Evolutionary conservation across 2,113 vertebrate genomes (phyloP).

Genomic region (Mastomys natalensis): DNA sequence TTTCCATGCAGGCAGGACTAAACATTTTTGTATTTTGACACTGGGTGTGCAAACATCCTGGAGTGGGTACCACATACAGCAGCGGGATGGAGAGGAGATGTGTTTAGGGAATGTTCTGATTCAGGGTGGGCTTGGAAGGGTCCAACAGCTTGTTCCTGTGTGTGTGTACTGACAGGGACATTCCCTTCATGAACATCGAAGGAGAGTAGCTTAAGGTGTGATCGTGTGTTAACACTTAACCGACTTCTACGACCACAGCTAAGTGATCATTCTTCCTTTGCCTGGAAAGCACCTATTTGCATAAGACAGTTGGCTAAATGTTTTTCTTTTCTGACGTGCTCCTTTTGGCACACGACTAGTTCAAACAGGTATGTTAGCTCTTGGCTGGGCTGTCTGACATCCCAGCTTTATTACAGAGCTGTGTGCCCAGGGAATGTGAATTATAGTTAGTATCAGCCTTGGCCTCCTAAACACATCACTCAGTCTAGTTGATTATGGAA

Average conservation of each 20-base stretch:
- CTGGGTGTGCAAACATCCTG: conserved; percentile 4
- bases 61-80: conserved; percentile 45
- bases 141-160: conserved; percentile 71
- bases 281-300: conserved; percentile 86
- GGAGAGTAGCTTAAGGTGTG: conserved; percentile 74
- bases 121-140: conserved; percentile 71
- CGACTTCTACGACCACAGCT: conserved; percentile 69
- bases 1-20: conserved; percentile 75
- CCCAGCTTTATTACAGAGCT: conserved; percentile 85
- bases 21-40: conserved; percentile 77
- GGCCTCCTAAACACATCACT: conserved; percentile 87
- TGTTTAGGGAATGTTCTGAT: conserved; percentile 60
- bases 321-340: conserved; percentile 83
- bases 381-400: conserved; percentile 86
- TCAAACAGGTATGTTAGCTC: conserved; percentile 88
- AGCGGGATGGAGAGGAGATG: conserved; percentile 68
- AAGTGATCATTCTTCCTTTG: conserved; percentile 82
- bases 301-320: conserved; percentile 82
- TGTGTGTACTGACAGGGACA: conserved; percentile 77
- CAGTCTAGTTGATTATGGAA: conserved; percentile 87
- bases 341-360: conserved; percentile 86
- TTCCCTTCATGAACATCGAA: conserved; percentile 71
- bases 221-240: conserved; percentile 79
- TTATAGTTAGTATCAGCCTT: conserved; percentile 86
- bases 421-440: conserved; percentile 85